Evolutionary conservation across 2,113 vertebrate genomes (phyloP).

Genomic region (Bufo gargarizans): DNA sequence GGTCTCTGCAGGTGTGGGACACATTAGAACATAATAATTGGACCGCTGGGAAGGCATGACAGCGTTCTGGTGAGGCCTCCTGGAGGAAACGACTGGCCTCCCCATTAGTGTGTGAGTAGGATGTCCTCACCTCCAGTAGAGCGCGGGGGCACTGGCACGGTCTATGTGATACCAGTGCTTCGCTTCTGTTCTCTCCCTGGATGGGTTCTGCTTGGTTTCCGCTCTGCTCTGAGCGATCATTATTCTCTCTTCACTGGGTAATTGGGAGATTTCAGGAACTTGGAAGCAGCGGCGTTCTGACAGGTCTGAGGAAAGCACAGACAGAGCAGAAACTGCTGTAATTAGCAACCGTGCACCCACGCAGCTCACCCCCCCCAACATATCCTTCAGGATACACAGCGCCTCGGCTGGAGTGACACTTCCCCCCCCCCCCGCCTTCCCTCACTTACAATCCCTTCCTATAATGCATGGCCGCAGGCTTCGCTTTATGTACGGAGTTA

Average conservation of each 20-base stretch:
- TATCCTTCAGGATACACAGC: slow-evolving; percentile 52
- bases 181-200: slow-evolving; percentile 28
- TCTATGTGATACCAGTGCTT: not conserved
- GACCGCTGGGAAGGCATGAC: slow-evolving; percentile 27
- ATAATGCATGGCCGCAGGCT: slow-evolving; percentile 45
- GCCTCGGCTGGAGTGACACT: slow-evolving; percentile 15
- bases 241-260: slow-evolving; percentile 57
- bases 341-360: slow-evolving; percentile 47
- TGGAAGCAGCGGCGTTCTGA: slow-evolving; percentile 46
- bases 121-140: slow-evolving; percentile 38
- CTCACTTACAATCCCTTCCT: slow-evolving; percentile 43
- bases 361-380: slow-evolving; percentile 5
- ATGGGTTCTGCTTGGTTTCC: slow-evolving; percentile 35
- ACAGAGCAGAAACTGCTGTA: slow-evolving; percentile 51
- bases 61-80: not conserved
- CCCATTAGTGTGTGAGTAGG: slow-evolving; percentile 50
- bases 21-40: slow-evolving; percentile 47
- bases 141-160: not conserved
- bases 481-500: slow-evolving; percentile 26
- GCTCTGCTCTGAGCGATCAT: slow-evolving; percentile 50
- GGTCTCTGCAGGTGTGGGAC: not conserved
- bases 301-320: slow-evolving; percentile 52
- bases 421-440: not conserved
- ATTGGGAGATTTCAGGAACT: slow-evolving; percentile 58
- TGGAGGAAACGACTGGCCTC: slow-evolving; percentile 28